These are phyloP conservation scores for Acanthornis magna DNA, from an alignment of 2,797 vertebrate genomes.

Conservation along the genomic window DNA sequence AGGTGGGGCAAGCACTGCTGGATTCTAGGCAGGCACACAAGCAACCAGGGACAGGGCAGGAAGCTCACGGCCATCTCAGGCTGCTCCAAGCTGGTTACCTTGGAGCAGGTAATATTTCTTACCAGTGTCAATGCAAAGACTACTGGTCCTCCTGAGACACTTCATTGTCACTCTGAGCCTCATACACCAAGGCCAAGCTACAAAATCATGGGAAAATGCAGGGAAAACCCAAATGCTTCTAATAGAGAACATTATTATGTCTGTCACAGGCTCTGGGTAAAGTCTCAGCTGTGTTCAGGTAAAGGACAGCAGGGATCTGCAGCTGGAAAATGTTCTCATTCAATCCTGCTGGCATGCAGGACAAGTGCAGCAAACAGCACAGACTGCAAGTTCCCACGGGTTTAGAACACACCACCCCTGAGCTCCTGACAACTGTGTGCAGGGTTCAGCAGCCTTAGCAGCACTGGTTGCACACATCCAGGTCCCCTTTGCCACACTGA, in stretches of 20 bases:
- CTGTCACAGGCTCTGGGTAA: neutral
- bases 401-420: neutral
- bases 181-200: neutral
- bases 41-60: neutral
- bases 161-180: neutral
- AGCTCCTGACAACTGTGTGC: neutral
- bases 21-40: neutral
- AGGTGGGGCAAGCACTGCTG: neutral
- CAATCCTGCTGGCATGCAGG: neutral
- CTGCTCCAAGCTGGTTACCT: neutral
- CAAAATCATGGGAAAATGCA: neutral
- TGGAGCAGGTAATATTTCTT: neutral
- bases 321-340: neutral
- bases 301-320: neutral
- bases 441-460: neutral
- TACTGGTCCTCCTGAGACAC: neutral
- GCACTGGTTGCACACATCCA: neutral
- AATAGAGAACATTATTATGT: fast-evolving
- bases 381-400: neutral
- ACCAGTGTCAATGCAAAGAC: neutral
- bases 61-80: neutral
- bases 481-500: neutral
- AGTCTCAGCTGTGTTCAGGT: neutral
- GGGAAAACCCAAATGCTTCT: neutral
- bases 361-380: neutral